These are phyloP conservation scores for Pagetopsis macropterus DNA, from an alignment of 2,797 vertebrate species.

Conservation along the genomic window DNA sequence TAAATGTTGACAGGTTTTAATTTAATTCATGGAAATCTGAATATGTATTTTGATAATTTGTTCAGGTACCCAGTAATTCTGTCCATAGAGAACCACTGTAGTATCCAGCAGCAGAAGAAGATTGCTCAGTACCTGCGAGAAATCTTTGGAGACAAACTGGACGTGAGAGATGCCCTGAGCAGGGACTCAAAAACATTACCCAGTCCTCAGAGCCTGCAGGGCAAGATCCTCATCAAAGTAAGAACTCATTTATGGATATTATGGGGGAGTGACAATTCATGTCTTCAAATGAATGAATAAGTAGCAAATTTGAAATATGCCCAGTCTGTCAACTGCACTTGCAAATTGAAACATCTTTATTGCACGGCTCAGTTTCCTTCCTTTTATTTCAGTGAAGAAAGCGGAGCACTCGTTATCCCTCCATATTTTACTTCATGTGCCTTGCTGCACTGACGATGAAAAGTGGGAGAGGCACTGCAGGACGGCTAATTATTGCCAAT, in stretches of 20 bases:
- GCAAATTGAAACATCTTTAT: conserved; percentile 29
- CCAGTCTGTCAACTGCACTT: conserved; percentile 1
- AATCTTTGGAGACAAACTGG: conserved; percentile 92
- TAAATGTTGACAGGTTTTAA: not conserved
- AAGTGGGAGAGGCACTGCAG: conserved; percentile 21
- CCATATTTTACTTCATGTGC: conserved; percentile 36
- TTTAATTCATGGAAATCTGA: conserved; percentile 11
- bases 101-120: conserved; percentile 96
- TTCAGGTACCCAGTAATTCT: conserved; percentile 93
- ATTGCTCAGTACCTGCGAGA: conserved; percentile 94
- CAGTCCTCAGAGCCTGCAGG: conserved; percentile 91
- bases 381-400: conserved; percentile 32
- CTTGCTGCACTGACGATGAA: not conserved
- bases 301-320: not conserved
- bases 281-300: conserved; percentile 24
- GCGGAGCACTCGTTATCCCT: conserved; percentile 31
- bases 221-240: conserved; percentile 98
- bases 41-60: not conserved
- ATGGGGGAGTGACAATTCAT: not conserved
- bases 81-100: conserved; percentile 98
- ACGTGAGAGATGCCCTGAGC: conserved; percentile 84
- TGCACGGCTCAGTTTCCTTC: not conserved
- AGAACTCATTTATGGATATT: conserved; percentile 21
- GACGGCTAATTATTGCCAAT: conserved; percentile 54
- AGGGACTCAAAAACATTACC: conserved; percentile 90